These are phyloP conservation scores for Apogon hyalosoma DNA, from an alignment of 2,797 vertebrate genomes.

Conservation along the genomic window DNA sequence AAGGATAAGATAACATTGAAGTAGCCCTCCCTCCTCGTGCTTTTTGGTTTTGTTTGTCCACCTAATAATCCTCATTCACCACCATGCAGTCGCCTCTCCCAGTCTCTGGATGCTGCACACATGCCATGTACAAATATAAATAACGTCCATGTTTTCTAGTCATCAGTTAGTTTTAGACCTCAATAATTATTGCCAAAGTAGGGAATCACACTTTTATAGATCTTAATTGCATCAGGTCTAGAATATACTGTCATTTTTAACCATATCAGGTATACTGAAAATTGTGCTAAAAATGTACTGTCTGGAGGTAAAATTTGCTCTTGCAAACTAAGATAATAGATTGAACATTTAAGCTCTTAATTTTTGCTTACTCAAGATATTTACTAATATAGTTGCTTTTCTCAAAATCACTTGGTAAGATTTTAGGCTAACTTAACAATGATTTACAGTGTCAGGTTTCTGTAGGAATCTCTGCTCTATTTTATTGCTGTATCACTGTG, in stretches of 20 bases:
- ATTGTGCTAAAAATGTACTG: background rate
- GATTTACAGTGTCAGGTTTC: constrained; percentile 25
- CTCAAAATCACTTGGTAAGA: constrained; percentile 12
- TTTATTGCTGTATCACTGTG: constrained; percentile 25
- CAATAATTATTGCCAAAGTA: constrained; percentile 4
- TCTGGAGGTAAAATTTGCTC: background rate
- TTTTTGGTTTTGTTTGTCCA: constrained; percentile 59
- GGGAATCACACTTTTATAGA: constrained; percentile 1
- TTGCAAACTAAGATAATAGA: background rate
- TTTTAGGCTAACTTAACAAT: constrained; percentile 25
- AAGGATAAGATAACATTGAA: constrained; percentile 78
- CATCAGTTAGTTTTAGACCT: constrained; percentile 3
- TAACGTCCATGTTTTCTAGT: constrained; percentile 26
- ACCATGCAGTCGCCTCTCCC: constrained; percentile 11
- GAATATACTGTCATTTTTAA: background rate
- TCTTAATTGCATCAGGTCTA: constrained; percentile 10
- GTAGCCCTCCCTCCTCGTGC: constrained; percentile 43
- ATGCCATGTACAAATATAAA: constrained; percentile 20
- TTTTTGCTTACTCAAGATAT: background rate
- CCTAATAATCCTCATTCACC: constrained; percentile 39
- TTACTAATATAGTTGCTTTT: constrained; percentile 1
- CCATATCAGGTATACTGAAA: background rate
- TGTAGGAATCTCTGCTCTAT: constrained; percentile 20
- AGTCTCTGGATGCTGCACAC: constrained; percentile 24
- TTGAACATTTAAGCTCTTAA: background rate